Base-by-base conservation (phyloP, 1,140 invertebrate species). In the Scaptomyza montana region DNA sequence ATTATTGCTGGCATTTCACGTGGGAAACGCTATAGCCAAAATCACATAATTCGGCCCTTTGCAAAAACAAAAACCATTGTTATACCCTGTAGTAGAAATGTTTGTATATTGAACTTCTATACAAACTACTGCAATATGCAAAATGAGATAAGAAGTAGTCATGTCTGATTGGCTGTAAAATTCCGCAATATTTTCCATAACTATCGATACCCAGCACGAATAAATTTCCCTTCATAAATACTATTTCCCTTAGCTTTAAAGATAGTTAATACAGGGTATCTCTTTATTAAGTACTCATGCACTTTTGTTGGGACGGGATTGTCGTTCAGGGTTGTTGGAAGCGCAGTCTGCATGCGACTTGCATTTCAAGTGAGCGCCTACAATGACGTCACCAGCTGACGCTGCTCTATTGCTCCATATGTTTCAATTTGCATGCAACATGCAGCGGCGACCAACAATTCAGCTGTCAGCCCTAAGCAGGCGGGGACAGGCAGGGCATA, bases 391-490 rank as follows among this genome's bases (percentile, higher is more conserved):
- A 87, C 64, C 78, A 61, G 67, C 55, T 43, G 19, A 16, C 45
- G 5, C 13, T 62, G 39, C 39, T 68, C 12, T 21, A 45, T 41
- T 74, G 84, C 82, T 87, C 82, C 82, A 86, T 46, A 72, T 87
- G 78, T 60, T 62, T 53, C 67, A 81, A 86, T 86, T 87, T 87
- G 82, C 82, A 87, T 84, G 84, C 77, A 81, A 51, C 62, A 45
- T 74, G 70, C 59, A 46, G 47, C 59, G 50, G 45, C 51, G 46
- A 28, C 8, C 45, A 16, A 19, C 25, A 9, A 30, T 13, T 51
- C 21, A 19, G 21, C 21, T 25, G 21, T 25, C 21, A 25, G 21
- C 21, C 21, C 3, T 25, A 25, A 25, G 21, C 21, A 30, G 53
- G 9, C n/a, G n/a, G 19, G 21, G 25, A 19, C 16, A 13, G 21